phyloP scores from a whole-genome alignment of 1,140 invertebrate species.

The Heliconius congener region DNA sequence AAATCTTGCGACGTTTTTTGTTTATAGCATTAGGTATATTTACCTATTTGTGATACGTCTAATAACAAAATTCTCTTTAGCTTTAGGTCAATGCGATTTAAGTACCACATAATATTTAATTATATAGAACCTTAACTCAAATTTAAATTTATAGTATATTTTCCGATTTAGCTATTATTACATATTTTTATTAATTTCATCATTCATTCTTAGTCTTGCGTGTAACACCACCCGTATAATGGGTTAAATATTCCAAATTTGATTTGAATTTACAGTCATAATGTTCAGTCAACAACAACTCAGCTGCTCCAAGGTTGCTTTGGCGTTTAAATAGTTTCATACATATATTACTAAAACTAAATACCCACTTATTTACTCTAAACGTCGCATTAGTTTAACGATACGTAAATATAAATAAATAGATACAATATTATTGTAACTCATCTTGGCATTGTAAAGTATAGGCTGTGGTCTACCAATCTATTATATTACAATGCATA shows the following conservation, averaged over 20 bases:
- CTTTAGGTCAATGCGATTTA: no score
- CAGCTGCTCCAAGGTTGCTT: not conserved
- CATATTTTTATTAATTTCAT: no score
- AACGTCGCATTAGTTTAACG: not conserved
- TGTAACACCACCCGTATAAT: no score
- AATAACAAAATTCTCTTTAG: no score
- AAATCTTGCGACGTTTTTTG: not conserved
- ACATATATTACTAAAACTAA: not conserved
- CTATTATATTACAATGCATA: constrained; percentile 13
- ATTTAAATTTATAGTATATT: no score
- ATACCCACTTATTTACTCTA: not conserved
- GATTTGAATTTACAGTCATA: not conserved
- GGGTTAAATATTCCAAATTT: no score
- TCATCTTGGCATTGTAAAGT: constrained; percentile 16
- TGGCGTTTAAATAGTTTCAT: not conserved
- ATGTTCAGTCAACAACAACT: not conserved
- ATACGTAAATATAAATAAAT: not conserved
- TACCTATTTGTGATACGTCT: no score
- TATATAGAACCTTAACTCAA: no score
- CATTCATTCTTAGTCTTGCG: no score
- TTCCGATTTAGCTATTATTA: no score
- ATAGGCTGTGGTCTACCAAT: constrained; percentile 25
- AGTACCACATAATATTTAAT: no score
- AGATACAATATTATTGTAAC: constrained; percentile 15
- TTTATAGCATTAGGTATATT: not conserved